Conservation (phyloP, 2,113 vertebrate genomes). For the Phylloscopus trochilus region DNA sequence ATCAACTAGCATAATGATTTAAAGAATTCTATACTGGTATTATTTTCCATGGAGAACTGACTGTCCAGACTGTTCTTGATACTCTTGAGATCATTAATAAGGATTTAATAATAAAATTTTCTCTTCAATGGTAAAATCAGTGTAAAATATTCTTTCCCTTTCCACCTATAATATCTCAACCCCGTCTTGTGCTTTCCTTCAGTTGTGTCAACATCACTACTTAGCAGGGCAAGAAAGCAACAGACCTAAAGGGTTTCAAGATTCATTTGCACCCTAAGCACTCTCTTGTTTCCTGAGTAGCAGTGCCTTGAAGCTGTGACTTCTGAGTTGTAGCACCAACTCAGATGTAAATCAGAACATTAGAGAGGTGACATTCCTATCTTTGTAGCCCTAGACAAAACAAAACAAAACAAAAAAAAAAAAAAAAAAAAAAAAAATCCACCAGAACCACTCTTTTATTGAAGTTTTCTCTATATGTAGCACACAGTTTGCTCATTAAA, state of each 20-base stretch:
- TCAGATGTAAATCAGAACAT: not conserved
- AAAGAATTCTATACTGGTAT: not conserved
- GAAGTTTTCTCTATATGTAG: not conserved
- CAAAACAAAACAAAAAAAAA: not conserved
- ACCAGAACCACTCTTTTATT: not conserved
- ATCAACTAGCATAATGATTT: not conserved
- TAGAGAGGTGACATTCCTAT: not conserved
- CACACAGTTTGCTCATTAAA: not conserved
- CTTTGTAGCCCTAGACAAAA: not conserved
- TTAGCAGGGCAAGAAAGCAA: not conserved
- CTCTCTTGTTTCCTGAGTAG: not conserved
- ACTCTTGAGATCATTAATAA: not conserved
- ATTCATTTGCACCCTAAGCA: not conserved
- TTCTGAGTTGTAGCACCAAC: not conserved
- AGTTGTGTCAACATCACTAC: not conserved
- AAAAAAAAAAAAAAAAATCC: not conserved
- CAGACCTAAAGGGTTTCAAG: not conserved
- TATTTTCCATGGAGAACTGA: not conserved
- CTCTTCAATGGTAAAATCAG: not conserved
- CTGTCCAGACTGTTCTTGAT: not conserved
- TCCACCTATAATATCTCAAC: not conserved
- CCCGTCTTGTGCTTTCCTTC: not conserved
- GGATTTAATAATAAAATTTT: not conserved
- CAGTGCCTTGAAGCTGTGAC: not conserved
- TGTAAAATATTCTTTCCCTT: not conserved